Percentiles rank a stretch among this genome's conserved stretches.
Evolutionary conservation across 2,797 vertebrate species (phyloP).

Genomic region (Leucoraja ocellata): DNA sequence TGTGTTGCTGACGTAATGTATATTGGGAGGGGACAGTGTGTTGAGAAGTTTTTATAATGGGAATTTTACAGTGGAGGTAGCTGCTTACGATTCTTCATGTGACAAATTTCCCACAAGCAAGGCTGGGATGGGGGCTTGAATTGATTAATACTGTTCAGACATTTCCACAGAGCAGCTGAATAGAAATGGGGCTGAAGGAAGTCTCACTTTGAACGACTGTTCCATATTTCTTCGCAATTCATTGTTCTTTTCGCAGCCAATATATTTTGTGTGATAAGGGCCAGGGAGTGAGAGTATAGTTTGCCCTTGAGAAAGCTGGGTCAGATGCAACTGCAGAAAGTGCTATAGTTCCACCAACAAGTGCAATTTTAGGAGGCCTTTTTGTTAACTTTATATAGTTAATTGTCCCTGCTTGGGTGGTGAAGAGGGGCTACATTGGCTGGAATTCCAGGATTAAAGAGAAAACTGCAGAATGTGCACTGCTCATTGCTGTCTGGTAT

Average conservation of each 20-base stretch:
- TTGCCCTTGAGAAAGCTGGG: not conserved
- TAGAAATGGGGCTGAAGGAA: not conserved
- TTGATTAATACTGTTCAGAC: not conserved
- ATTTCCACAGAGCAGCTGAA: not conserved
- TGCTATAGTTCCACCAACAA: not conserved
- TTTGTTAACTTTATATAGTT: not conserved
- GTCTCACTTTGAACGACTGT: not conserved
- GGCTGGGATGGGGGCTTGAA: no score
- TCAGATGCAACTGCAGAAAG: not conserved
- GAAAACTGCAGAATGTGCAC: not conserved
- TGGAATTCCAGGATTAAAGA: not conserved
- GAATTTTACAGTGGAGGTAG: not conserved
- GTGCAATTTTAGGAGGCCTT: not conserved
- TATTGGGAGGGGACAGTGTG: not conserved
- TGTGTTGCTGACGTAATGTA: not conserved
- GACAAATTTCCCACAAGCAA: not conserved
- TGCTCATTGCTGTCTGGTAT: not conserved
- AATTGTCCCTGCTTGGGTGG: not conserved
- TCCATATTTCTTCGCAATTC: not conserved
- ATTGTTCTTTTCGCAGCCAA: not conserved
- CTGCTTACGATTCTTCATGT: not conserved
- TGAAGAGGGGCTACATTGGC: not conserved
- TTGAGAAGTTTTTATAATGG: not conserved
- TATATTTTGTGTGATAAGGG: not conserved
- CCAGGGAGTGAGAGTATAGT: not conserved